Evolutionary conservation across 1,140 invertebrate species (phyloP), one percentile per base, ranked within the genome.

Genomic region (Hylaeus anthracinus): DNA sequence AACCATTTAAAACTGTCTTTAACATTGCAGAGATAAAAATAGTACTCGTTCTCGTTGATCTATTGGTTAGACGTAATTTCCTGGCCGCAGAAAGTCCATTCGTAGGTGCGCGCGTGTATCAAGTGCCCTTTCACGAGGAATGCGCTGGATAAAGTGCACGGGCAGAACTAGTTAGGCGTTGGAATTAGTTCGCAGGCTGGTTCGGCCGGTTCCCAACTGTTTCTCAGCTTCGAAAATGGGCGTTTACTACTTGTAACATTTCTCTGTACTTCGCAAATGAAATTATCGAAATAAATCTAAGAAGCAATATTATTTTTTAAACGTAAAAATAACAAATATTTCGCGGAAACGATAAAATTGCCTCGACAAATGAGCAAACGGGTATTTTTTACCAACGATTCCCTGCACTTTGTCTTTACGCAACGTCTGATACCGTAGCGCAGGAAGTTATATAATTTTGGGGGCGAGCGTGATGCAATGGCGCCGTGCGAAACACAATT

Each of bases 71-170:
- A 14, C n/a, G 53, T 39, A 41, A 48, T 65, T 73, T 58, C 41
- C 53, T n/a, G 10, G 10, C 5, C 5, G 51, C 41, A 56, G 41
- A 65, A 73, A 79, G 55, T 63, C 3, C 48, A 26, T 14, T 70
- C 58, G 71, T 39, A 72, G 4, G 3, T 6, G 66, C 14, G 5
- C n/a, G 45, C 37, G 3, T n/a, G 45, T 56, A 51, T 56, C 51
- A 15, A 26, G 53, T 72, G 77, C 67, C 67, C 77, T 85, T 84
- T 85, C 60, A 56, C 77, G 15, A 14, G 71, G 61, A 75, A 84
- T 84, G 67, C 58, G 14, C 43, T 66, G 66, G 53, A 26, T 67
- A 60, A 64, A 79, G 26, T 26, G 9, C 48, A 14, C 60, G 37
- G 43, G 39, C 3, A 4, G 53, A 74, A 66, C 72, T 80, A 56